phyloP scores from a whole-genome alignment of 2,797 vertebrate genomes.

The Babyrousa celebensis region DNA sequence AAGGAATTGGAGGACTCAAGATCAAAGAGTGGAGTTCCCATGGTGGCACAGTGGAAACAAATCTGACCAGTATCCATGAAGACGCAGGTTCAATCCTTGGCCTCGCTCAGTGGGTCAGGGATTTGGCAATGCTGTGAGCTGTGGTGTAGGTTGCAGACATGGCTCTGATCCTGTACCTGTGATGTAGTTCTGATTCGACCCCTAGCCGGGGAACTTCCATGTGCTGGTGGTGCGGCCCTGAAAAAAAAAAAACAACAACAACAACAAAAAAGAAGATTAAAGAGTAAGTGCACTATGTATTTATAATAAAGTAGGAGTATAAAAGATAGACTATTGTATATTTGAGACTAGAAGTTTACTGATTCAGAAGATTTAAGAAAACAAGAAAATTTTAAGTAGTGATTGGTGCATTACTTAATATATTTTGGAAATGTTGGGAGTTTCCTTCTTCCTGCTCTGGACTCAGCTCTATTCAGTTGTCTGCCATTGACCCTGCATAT shows the following conservation, averaged over 20 bases:
- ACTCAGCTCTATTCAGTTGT: not conserved
- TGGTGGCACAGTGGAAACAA: too few species aligned
- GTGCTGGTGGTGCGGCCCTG: too few species aligned
- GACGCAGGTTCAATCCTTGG: too few species aligned
- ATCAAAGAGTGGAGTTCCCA: too few species aligned
- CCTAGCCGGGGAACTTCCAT: too few species aligned
- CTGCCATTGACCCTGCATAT: not conserved
- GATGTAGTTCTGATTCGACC: too few species aligned
- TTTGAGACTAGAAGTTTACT: not conserved
- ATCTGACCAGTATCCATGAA: too few species aligned
- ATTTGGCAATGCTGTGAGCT: too few species aligned
- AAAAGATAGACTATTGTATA: slow-evolving; percentile 28
- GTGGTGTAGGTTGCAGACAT: too few species aligned
- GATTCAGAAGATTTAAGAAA: slow-evolving; percentile 18
- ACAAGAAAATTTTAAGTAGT: not conserved
- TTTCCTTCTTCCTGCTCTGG: slow-evolving; percentile 26
- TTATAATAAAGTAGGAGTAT: not conserved
- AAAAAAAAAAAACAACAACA: too few species aligned
- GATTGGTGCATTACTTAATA: not conserved
- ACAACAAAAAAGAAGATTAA: not conserved
- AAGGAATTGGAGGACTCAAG: not conserved
- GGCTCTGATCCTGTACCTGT: too few species aligned
- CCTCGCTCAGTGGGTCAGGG: too few species aligned
- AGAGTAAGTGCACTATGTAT: not conserved
- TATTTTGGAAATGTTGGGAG: slow-evolving; percentile 35